Evolutionary conservation across 2,113 vertebrate species (phyloP).

Genomic region (Pachycephala philippinensis): DNA sequence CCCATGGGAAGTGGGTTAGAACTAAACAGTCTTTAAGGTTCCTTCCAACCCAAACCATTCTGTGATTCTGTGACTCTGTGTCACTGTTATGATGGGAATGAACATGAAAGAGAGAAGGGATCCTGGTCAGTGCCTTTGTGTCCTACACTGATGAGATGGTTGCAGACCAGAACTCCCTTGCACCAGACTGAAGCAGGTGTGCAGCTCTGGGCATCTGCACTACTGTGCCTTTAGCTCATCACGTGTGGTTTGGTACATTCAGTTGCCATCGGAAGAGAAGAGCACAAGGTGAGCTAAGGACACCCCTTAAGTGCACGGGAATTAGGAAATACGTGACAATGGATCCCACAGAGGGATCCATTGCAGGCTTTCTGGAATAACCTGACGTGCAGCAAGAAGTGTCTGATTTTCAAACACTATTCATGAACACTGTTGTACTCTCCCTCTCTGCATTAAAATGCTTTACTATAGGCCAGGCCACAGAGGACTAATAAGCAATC

Average conservation of each 20-base stretch:
- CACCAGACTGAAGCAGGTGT: fast-evolving
- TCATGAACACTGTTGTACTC: not conserved
- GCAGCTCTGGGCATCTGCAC: not conserved
- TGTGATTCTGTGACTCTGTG: not conserved
- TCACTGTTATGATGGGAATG: not conserved
- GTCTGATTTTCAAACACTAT: not conserved
- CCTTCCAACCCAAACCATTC: not conserved
- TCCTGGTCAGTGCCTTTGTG: not conserved
- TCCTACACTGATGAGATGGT: not conserved
- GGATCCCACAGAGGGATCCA: not conserved
- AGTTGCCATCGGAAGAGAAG: not conserved
- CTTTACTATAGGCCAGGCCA: not conserved
- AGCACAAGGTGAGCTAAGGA: not conserved
- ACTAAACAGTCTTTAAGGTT: not conserved
- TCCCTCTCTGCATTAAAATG: not conserved
- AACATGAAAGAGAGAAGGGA: not conserved
- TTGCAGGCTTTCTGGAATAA: not conserved
- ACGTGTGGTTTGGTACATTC: not conserved
- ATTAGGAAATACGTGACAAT: not conserved
- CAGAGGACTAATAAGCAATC: not conserved
- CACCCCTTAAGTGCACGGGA: not conserved
- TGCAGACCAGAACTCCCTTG: not conserved
- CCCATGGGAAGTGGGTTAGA: not conserved
- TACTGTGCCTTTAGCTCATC: not conserved
- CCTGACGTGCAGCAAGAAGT: not conserved